Evolutionary conservation across 1,140 invertebrate genomes (phyloP).

Genomic region (Drosophila carrolli): DNA sequence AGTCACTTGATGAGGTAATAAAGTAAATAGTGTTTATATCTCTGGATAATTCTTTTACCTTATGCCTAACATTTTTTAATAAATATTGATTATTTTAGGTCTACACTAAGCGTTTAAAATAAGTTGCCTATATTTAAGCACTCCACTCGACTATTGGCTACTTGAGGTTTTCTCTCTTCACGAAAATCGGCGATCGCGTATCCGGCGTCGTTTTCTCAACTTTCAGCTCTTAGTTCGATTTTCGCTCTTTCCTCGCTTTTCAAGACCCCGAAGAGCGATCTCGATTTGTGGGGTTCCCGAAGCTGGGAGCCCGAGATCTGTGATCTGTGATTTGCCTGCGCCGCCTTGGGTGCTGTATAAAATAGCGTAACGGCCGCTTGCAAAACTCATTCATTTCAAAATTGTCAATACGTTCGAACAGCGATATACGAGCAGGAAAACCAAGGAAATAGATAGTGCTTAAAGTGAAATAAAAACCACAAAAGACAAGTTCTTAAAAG

Average conservation of each 20-base stretch:
- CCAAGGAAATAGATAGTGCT: slow-evolving; percentile 17
- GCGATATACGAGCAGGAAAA: slow-evolving; percentile 4
- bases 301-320: slow-evolving; percentile 28
- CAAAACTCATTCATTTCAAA: slow-evolving; percentile 74
- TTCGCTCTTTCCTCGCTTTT: slow-evolving; percentile 23
- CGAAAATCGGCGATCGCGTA: slow-evolving; percentile 24
- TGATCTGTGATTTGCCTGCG: slow-evolving; percentile 35
- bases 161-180: slow-evolving; percentile 5
- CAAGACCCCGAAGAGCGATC: slow-evolving; percentile 32
- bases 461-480: neutral
- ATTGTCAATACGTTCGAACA: slow-evolving; percentile 67
- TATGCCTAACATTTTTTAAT: neutral
- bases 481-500: slow-evolving; percentile 5
- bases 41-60: neutral
- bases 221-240: slow-evolving; percentile 23
- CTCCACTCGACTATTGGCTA: slow-evolving; percentile 6
- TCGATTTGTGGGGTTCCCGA: slow-evolving; percentile 32
- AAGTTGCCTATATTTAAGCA: slow-evolving; percentile 41
- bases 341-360: slow-evolving; percentile 59
- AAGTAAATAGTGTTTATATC: neutral
- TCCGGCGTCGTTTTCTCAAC: slow-evolving; percentile 11
- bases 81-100: neutral
- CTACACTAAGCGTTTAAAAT: neutral
- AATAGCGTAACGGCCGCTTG: slow-evolving; percentile 52
- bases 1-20: no score